Base-by-base conservation (phyloP, 2,797 vertebrate genomes). In the Molossus alvarezi region DNA sequence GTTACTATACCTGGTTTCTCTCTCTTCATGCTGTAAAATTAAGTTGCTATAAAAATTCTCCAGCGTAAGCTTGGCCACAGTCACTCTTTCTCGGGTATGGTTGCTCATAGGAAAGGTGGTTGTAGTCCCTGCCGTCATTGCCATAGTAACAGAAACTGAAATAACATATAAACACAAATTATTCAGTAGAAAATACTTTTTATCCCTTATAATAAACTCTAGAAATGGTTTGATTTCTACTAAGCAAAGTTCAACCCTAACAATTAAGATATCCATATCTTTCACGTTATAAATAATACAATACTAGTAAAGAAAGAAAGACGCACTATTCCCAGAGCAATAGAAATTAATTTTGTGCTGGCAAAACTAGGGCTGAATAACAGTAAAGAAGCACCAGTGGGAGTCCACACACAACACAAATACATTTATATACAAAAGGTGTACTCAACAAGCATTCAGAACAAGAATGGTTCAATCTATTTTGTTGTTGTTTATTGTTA, bases 1-100 rank as follows among this genome's bases (percentile, higher is more conserved):
- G 82, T 84, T 83, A 72, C 29, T 58, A 41, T 98, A 99, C 99
- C 99, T 99, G 98, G 99, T 99, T 98, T 99, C 99, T 11, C 99
- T 98, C 98, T 99, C 99, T 97, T 99, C 99, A 0, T 99, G 99
- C 98, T 99, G 99, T 45, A 99, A 98, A 80, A 99, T 99, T 71
- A 99, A 98, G 85, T 99, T 99, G 98, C 99, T 99, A 98, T 99
- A 99, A 98, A 99, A 99, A 98, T 99, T 99, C 98, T 99, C 99
- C 98, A 99, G 97, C 0, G 99, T 99, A 91, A 99, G 99, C 98
- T 99, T 99, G 98, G 99, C 99, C 98, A 99, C 99, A 0, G 99
- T 99, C 97, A 99, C 99, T 97, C 99, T 98, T 98, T 99, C 99
- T 33, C 99, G 99, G 96, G 99, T 99, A 98, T 99, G 99, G 98